Evolutionary conservation across 2,888 invertebrate genomes (phyloP), one percentile per base, ranked within the genome.

Genomic region (Geophilus truncorum): DNA sequence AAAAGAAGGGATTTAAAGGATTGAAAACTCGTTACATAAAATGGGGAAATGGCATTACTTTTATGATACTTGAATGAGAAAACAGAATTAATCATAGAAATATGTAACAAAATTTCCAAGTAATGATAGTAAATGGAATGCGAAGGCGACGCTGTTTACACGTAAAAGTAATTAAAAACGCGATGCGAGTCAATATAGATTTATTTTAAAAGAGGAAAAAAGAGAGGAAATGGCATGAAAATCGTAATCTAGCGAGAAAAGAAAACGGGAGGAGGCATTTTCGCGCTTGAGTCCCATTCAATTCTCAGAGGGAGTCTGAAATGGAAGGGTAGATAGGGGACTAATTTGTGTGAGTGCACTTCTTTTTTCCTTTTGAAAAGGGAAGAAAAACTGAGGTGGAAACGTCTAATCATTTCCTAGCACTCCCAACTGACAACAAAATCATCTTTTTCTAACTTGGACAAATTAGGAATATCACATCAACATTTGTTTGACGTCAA

Each of bases 241-340:
- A 28, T 70, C 12, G 28, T 70, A 70, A 70, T 70, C 25, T 70
- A 28, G 70, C 25, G 28, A 25, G 70, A 70, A 70, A 28, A 70
- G 25, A 25, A 23, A 70, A 70, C 70, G 70, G 28, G 70, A 51
- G 28, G 70, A 70, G 70, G 70, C 70, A 70, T 70, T 70, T 70
- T 70, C 70, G 25, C 70, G 70, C 70, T 70, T 28, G 70, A 70
- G 70, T 70, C 70, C 70, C 70, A 70, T 70, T 70, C 70, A 70
- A 70, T 70, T 70, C 70, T 70, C 70, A 6, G 70, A 28, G 70
- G 70, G 70, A 70, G 28, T 28, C 70, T 70, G 70, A 70, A 70
- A 70, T 70, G 70, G 70, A 70, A 70, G 70, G 70, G 70, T 70
- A 70, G 25, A 70, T 70, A 70, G 70, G 70, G 70, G 70, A 70